These are phyloP conservation scores for Hapalemur alaotrensis DNA, from an alignment of 2,797 vertebrate species.

Conservation along the genomic window DNA sequence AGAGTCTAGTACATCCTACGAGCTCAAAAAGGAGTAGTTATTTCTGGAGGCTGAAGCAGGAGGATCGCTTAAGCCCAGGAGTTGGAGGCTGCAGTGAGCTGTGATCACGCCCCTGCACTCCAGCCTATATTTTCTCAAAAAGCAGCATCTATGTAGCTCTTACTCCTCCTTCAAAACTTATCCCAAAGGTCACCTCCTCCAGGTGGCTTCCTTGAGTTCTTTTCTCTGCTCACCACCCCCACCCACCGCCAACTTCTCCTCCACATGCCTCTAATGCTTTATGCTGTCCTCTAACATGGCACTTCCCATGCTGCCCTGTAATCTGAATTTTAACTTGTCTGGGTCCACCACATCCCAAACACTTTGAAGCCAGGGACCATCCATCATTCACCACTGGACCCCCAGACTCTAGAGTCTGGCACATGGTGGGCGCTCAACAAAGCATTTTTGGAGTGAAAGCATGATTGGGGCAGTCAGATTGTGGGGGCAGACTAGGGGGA, in stretches of 20 bases:
- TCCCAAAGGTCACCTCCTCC: neutral
- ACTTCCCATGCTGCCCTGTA: neutral
- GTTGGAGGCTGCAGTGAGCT: neutral
- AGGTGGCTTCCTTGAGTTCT: neutral
- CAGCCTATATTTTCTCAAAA: neutral
- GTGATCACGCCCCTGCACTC: neutral
- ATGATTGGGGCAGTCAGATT: fast-evolving
- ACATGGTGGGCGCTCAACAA: neutral
- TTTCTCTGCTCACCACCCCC: fast-evolving
- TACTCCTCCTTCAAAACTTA: neutral
- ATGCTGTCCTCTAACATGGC: neutral
- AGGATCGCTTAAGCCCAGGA: neutral
- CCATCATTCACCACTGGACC: neutral
- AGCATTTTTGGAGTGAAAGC: too few species aligned
- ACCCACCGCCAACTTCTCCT: fast-evolving
- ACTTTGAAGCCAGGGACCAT: neutral
- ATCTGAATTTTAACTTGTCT: neutral
- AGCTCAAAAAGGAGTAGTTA: neutral
- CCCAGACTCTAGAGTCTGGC: neutral
- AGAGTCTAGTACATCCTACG: neutral
- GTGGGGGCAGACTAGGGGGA: neutral
- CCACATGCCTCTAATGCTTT: neutral
- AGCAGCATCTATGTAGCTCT: neutral
- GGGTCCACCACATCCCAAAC: too few species aligned
- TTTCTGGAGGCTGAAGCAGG: neutral